These are phyloP conservation scores for Drosophila meridiana DNA, from an alignment of 2,888 invertebrate genomes.

Conservation along the genomic window DNA sequence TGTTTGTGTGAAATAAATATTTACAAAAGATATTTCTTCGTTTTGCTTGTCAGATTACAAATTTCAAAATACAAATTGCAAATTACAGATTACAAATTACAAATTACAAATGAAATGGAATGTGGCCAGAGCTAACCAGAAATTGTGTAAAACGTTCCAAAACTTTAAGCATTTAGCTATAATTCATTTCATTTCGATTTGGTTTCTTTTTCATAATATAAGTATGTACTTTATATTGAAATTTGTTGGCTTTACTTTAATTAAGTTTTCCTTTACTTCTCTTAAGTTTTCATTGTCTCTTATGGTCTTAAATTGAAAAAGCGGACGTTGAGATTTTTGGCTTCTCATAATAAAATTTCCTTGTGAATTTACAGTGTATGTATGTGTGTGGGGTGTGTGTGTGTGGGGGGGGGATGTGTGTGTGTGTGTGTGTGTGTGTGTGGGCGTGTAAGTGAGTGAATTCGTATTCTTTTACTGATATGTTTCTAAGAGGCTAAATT, in stretches of 20 bases:
- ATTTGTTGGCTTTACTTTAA: constrained; percentile 46
- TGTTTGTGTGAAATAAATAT: constrained; percentile 68
- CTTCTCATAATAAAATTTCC: constrained; percentile 65
- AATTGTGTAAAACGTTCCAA: constrained; percentile 42
- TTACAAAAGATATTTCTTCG: constrained; percentile 65
- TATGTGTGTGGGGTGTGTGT: constrained; percentile 26
- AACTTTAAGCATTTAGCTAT: constrained; percentile 43
- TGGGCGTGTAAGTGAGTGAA: constrained; percentile 29
- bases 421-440: constrained; percentile 20
- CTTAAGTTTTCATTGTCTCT: constrained; percentile 24
- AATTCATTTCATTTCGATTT: constrained; percentile 26
- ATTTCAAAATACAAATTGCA: constrained; percentile 14
- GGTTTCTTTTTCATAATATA: constrained; percentile 29
- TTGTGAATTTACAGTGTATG: constrained; percentile 67
- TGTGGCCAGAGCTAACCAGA: constrained; percentile 49
- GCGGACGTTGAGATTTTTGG: constrained; percentile 71
- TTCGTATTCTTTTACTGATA: constrained; percentile 80
- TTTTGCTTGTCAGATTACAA: constrained; percentile 17
- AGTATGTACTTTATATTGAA: constrained; percentile 35
- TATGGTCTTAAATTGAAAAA: constrained; percentile 60
- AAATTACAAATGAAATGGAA: constrained; percentile 50
- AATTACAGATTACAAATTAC: constrained; percentile 22
- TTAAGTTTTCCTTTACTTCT: constrained; percentile 21
- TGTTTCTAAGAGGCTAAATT: constrained; percentile 85
- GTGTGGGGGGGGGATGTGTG: constrained; percentile 9